Conservation (phyloP, 2,888 invertebrate species). For the Lacanobia oleracea region DNA sequence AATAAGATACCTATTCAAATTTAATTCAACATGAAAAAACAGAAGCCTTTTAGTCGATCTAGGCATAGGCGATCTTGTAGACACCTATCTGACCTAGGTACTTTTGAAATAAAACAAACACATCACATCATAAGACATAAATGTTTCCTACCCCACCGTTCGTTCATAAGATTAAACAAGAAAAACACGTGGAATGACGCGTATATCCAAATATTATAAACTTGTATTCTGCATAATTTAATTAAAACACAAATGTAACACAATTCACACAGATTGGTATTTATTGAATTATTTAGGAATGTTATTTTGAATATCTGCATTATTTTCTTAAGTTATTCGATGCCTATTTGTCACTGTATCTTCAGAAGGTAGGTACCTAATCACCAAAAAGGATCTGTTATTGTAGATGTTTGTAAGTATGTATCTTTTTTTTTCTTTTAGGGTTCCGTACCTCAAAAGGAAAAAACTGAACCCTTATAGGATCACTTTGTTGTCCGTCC, state of each 20-base stretch:
- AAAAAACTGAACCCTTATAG: too few relatives aligned
- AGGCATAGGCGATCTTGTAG: neutral
- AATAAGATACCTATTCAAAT: neutral
- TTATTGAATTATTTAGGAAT: neutral
- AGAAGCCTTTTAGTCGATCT: neutral
- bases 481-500: too few relatives aligned
- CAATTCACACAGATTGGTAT: neutral
- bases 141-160: neutral
- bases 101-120: neutral
- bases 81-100: neutral
- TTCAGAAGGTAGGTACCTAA: too few relatives aligned
- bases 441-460: too few relatives aligned
- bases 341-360: too few relatives aligned
- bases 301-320: conserved; percentile 8
- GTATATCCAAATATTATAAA: neutral
- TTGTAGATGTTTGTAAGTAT: too few relatives aligned
- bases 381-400: too few relatives aligned
- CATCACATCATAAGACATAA: neutral
- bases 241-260: conserved; percentile 7
- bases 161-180: conserved; percentile 1
- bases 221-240: neutral
- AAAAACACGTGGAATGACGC: conserved; percentile 21
- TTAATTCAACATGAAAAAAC: neutral
- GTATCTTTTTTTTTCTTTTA: too few relatives aligned
- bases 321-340: neutral